phyloP scores from a whole-genome alignment of 2,797 vertebrate species.

The Muscicapa striata region DNA sequence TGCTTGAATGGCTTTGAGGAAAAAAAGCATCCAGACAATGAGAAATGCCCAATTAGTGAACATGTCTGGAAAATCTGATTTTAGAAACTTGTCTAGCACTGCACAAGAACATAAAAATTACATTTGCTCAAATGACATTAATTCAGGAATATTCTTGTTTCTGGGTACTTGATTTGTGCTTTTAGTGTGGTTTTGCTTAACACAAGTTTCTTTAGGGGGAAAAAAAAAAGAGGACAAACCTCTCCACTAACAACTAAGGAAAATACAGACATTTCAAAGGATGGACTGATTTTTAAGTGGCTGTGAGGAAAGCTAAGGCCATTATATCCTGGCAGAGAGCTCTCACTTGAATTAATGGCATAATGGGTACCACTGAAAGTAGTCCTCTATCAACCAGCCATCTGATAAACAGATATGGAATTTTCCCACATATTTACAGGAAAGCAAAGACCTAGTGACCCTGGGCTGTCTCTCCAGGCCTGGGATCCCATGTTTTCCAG shows the following conservation, averaged over 20 bases:
- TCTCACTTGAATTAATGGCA: background rate
- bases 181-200: constrained; percentile 5
- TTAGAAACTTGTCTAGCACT: constrained; percentile 25
- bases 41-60: constrained; percentile 32
- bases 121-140: background rate
- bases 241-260: background rate
- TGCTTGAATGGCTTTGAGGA: background rate
- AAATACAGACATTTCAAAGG: background rate
- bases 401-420: background rate
- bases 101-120: constrained; percentile 11
- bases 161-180: background rate
- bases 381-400: background rate
- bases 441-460: background rate
- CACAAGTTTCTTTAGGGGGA: background rate
- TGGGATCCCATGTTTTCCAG: background rate
- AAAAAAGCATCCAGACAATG: background rate
- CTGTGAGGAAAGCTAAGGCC: background rate
- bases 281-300: background rate
- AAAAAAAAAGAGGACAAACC: background rate
- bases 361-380: background rate
- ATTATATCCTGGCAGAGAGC: background rate
- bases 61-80: constrained; percentile 49
- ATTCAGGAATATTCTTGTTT: constrained; percentile 11
- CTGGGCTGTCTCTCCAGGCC: background rate
- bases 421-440: background rate